These are phyloP conservation scores for Cryptocheilus praepositus DNA, from an alignment of 2,888 invertebrate species.

Conservation along the genomic window DNA sequence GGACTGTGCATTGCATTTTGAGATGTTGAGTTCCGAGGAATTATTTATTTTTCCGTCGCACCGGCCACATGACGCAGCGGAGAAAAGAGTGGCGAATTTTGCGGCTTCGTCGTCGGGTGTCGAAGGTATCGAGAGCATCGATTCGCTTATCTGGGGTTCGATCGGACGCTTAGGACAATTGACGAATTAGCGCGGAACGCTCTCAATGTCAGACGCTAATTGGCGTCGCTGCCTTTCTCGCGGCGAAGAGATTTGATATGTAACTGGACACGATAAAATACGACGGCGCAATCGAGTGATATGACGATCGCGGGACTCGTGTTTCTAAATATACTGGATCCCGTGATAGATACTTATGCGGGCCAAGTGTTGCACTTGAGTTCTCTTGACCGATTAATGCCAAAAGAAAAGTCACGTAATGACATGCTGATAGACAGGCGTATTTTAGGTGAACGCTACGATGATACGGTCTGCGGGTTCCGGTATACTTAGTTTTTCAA, in stretches of 20 bases:
- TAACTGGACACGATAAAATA: neutral
- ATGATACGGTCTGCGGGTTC: no score
- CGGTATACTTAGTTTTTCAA: no score
- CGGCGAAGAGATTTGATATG: neutral
- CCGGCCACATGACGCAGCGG: no score
- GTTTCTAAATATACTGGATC: constrained; percentile 36
- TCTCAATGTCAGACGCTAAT: neutral
- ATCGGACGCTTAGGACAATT: neutral
- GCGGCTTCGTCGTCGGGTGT: no score
- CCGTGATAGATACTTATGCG: constrained; percentile 33
- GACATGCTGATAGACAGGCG: no score
- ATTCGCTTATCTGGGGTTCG: no score
- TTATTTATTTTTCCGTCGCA: no score
- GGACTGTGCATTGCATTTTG: neutral
- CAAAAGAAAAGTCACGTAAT: neutral
- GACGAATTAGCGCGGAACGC: neutral
- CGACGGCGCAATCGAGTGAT: neutral
- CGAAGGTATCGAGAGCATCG: no score
- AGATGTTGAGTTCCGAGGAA: no score
- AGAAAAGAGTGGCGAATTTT: no score
- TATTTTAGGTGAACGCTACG: no score
- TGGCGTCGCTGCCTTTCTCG: neutral
- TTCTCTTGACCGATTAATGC: constrained; percentile 1
- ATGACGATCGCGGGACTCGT: neutral
- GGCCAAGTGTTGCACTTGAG: constrained; percentile 32